These are phyloP conservation scores for Pagrus major DNA, from an alignment of 2,113 vertebrate species.

Conservation along the genomic window DNA sequence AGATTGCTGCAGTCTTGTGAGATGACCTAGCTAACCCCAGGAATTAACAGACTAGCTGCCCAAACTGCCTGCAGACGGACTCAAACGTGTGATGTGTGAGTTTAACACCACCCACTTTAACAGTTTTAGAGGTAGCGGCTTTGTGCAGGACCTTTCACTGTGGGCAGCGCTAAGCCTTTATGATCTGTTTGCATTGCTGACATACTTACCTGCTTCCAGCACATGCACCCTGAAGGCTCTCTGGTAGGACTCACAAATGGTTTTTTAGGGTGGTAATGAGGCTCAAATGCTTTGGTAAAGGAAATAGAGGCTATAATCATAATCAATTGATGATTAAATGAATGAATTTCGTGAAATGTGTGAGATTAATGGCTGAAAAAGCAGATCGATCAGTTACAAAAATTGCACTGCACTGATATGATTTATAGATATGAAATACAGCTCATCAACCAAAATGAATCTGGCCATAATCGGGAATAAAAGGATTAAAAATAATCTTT, in stretches of 20 bases:
- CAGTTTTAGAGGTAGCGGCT: slow-evolving; percentile 26
- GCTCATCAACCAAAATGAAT: not conserved
- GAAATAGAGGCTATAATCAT: not conserved
- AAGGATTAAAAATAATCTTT: too few relatives aligned
- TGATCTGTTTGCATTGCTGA: slow-evolving; percentile 70
- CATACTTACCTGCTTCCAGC: slow-evolving; percentile 59
- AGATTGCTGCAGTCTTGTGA: slow-evolving; percentile 3
- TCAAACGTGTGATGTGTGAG: slow-evolving; percentile 19
- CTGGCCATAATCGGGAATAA: too few relatives aligned
- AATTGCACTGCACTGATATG: not conserved
- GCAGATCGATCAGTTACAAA: not conserved
- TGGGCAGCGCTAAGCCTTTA: slow-evolving; percentile 46
- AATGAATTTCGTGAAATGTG: not conserved
- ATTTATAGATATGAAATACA: not conserved
- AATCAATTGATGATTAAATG: not conserved
- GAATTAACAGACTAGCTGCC: slow-evolving; percentile 33
- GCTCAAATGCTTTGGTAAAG: not conserved
- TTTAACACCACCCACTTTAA: slow-evolving; percentile 39
- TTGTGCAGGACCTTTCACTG: slow-evolving; percentile 38
- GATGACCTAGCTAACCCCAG: slow-evolving; percentile 5
- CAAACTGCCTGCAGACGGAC: slow-evolving; percentile 1
- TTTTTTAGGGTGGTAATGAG: slow-evolving; percentile 41
- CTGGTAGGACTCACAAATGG: slow-evolving; percentile 42
- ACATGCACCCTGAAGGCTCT: slow-evolving; percentile 50
- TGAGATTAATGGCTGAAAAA: not conserved